Evolutionary conservation across 2,113 vertebrate genomes (phyloP).

Genomic region (Pongo abelii): DNA sequence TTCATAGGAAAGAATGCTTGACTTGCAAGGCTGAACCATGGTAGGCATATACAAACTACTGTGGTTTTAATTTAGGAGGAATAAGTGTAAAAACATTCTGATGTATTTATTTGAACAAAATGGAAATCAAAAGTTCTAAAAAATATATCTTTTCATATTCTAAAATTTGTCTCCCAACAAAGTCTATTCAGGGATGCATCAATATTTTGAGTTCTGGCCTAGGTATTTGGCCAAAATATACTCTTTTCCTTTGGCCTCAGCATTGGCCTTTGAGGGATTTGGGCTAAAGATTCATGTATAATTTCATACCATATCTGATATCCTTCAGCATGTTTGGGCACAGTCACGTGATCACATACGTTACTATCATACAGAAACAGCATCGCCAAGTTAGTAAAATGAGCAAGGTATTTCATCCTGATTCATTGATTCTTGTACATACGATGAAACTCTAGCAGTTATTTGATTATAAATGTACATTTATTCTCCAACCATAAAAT

Average conservation of each 20-base stretch:
- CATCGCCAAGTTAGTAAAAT: not conserved
- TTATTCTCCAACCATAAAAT: conserved; percentile 12
- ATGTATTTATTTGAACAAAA: not conserved
- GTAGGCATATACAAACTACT: not conserved
- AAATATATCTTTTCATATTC: not conserved
- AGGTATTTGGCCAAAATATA: not conserved
- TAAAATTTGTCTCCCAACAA: not conserved
- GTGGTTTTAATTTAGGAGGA: not conserved
- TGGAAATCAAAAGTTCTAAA: not conserved
- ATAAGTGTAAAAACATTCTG: not conserved
- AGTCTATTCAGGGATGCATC: not conserved
- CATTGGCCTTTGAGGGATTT: not conserved
- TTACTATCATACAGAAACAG: not conserved
- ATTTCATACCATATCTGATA: not conserved
- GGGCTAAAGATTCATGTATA: not conserved
- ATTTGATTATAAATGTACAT: not conserved
- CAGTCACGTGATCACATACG: not conserved
- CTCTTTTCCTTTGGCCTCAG: not conserved
- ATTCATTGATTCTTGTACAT: not conserved
- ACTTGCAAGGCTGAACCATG: not conserved
- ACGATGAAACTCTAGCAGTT: not conserved
- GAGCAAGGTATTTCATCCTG: not conserved
- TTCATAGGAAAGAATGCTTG: not conserved
- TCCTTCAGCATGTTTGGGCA: not conserved
- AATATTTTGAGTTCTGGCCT: not conserved